Evolutionary conservation across 1,140 invertebrate species (phyloP).

Genomic region (Pogonognathellus flavescens): DNA sequence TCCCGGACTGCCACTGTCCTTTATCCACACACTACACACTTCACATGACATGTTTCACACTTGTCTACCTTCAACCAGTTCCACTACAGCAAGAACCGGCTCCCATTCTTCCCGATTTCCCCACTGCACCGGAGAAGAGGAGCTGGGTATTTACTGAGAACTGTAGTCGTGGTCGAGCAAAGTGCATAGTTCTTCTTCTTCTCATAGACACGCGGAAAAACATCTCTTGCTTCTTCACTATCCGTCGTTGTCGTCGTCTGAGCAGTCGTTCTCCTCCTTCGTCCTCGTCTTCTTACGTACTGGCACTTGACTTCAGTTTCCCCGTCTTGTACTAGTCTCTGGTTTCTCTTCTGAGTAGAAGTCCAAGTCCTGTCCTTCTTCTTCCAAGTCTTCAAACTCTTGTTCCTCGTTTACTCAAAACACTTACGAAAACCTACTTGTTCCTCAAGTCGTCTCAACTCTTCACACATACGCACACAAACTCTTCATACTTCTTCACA

Average conservation of each 20-base stretch:
- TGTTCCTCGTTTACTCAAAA: neutral
- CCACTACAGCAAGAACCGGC: neutral
- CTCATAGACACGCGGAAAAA: neutral
- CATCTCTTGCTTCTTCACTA: neutral
- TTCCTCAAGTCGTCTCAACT: neutral
- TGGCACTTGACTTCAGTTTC: neutral
- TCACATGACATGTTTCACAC: conserved; percentile 51
- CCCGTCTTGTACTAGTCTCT: neutral
- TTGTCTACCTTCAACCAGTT: conserved; percentile 22
- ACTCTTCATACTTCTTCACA: neutral
- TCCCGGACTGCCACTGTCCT: neutral
- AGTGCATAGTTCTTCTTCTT: neutral
- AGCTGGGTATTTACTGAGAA: no score
- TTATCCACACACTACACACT: conserved; percentile 10
- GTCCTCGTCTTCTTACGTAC: neutral
- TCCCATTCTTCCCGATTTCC: neutral
- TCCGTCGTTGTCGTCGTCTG: neutral
- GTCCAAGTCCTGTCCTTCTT: neutral
- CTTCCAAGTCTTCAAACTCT: no score
- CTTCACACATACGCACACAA: neutral
- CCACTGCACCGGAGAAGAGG: neutral
- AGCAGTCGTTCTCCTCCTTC: neutral
- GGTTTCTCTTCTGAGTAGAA: neutral
- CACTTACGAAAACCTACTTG: no score
- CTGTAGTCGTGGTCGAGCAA: no score